Base-by-base conservation (phyloP, 2,113 vertebrate species). In the Prochilodus magdalenae region DNA sequence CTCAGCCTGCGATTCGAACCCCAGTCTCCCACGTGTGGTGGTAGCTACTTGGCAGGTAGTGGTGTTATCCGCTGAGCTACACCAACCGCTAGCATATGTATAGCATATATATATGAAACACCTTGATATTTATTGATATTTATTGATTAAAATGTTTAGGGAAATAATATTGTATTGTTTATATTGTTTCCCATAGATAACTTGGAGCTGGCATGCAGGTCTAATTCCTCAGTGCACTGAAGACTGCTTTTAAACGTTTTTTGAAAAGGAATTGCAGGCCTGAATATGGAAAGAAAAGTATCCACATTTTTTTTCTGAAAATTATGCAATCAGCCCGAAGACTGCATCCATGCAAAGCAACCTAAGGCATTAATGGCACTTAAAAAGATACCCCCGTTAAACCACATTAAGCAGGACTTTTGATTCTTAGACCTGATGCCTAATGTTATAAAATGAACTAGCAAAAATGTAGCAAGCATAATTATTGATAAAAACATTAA, bases 401-500 rank as follows among this genome's bases (percentile, higher is more conserved):
- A 81, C 29, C 5, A 72, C 20, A 29, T 29, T 80, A 53, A 62
- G 16, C 44, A 33, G 62, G 26, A 67, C 62, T 44, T 67, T 78
- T 70, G 77, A 13, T 73, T 77, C 0, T 59, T 8, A 14, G 16
- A 77, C 73, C 55, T 59, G n/a, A 80, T 80, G 63, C 51, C 65
- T 27, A 44, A 51, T 47, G 63, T 65, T 60, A 53, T 16, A 89
- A 91, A 90, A 89, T 85, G 65, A 71, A 90, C 36, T 78, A 82
- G 73, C 65, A 60, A 81, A 73, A 71, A 79, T 84, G 82, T 89
- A 86, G 72, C 79, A 81, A 51, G 73, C 70, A 62, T 75, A 57
- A 66, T 26, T 53, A 40, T 66, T 67, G 11, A 73, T 79, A 60
- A 29, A 83, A 90, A 86, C 88, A 82, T 82, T 87, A 90, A 92